phyloP scores from a whole-genome alignment of 1,140 invertebrate species.

The Spodoptera litura region DNA sequence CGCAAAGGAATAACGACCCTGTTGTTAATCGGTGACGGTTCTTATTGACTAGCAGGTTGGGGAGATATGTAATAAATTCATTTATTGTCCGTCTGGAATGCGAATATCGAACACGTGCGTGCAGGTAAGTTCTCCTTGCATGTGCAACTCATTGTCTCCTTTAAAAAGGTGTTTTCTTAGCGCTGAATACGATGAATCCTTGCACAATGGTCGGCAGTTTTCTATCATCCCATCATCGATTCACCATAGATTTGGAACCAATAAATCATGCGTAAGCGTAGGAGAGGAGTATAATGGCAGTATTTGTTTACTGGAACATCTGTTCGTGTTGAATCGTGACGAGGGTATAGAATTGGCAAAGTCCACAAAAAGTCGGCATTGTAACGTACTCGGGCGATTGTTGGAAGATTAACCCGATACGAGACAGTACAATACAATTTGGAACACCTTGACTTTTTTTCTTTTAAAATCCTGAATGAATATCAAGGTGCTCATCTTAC shows the following conservation, averaged over 20 bases:
- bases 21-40: constrained; percentile 56
- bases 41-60: constrained; percentile 56
- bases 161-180: constrained; percentile 76
- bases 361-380: constrained; percentile 67
- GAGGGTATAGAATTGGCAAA: constrained; percentile 70
- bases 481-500: constrained; percentile 38
- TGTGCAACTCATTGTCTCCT: constrained; percentile 79
- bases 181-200: constrained; percentile 69
- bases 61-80: constrained; percentile 57
- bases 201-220: constrained; percentile 78
- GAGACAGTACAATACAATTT: constrained; percentile 66
- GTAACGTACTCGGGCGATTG: constrained; percentile 75
- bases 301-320: constrained; percentile 81
- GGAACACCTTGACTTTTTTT: constrained; percentile 80
- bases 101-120: constrained; percentile 82
- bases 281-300: constrained; percentile 71
- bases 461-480: constrained; percentile 55
- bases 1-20: constrained; percentile 62
- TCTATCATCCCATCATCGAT: constrained; percentile 73
- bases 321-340: constrained; percentile 64
- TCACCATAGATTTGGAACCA: constrained; percentile 64
- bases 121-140: constrained; percentile 77
- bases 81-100: constrained; percentile 70
- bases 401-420: constrained; percentile 83
- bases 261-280: constrained; percentile 83